Conservation (phyloP, 2,113 vertebrate genomes). For the Sylvilagus bachmani region DNA sequence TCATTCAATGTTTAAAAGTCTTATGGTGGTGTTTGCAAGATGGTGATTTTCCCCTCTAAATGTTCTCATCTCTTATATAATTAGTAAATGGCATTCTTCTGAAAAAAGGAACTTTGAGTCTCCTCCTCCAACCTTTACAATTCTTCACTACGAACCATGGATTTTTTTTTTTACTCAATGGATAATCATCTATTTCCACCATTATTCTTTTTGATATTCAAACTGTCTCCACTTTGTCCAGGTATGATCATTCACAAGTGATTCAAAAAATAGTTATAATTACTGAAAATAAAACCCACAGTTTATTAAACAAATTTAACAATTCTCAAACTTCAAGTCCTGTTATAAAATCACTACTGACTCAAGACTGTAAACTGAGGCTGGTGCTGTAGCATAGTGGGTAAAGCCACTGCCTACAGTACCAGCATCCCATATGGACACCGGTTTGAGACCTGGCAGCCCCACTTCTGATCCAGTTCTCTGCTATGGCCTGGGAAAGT, state of each 20-base stretch:
- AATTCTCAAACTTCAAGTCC: not conserved
- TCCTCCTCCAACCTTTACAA: not conserved
- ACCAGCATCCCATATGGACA: no score
- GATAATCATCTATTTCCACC: not conserved
- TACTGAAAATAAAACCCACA: not conserved
- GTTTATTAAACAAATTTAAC: constrained; percentile 16
- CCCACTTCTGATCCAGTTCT: no score
- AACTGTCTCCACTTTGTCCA: not conserved
- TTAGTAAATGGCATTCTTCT: not conserved
- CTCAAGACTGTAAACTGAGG: not conserved
- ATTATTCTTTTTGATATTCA: constrained; percentile 42
- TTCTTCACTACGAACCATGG: not conserved
- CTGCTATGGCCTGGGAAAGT: no score
- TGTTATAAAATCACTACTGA: not conserved
- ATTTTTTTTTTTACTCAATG: constrained; percentile 2
- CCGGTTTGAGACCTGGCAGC: no score
- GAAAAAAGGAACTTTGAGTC: not conserved
- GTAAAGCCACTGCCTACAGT: no score
- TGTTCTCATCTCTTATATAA: not conserved
- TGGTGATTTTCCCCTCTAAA: not conserved
- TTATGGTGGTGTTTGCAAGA: not conserved
- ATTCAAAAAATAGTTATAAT: not conserved
- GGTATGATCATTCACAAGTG: not conserved
- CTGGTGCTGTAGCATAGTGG: no score
- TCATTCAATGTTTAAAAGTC: not conserved